Conservation (phyloP, 2,888 invertebrate species). For the Syrista parreyssii region DNA sequence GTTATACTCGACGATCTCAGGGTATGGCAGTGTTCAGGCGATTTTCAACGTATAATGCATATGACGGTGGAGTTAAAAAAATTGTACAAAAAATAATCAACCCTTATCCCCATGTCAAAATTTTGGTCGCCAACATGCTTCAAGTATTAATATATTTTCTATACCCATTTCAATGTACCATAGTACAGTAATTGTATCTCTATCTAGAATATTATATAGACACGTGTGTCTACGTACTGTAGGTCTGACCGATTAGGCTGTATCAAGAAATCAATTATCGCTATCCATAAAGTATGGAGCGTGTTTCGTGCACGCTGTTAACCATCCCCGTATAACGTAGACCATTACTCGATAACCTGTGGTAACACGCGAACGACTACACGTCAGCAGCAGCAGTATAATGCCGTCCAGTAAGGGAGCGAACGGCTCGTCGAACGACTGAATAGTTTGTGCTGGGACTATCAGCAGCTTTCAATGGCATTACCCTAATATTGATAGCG, state of each 20-base stretch:
- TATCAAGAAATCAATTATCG: conserved; percentile 41
- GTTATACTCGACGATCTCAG: conserved; percentile 9
- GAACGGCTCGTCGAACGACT: conserved; percentile 35
- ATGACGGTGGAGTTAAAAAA: neutral
- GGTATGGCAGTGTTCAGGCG: conserved; percentile 10
- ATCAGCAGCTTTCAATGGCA: conserved; percentile 54
- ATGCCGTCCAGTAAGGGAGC: conserved; percentile 41
- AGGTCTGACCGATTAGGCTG: neutral
- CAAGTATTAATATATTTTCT: no score
- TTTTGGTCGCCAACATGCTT: neutral
- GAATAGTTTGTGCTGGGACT: conserved; percentile 54
- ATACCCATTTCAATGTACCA: no score
- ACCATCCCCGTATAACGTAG: conserved; percentile 25
- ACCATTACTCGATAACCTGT: conserved; percentile 40
- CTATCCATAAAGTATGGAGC: conserved; percentile 40
- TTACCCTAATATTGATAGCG: conserved; percentile 45
- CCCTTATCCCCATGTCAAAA: neutral
- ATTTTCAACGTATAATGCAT: neutral
- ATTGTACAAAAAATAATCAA: neutral
- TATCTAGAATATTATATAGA: neutral
- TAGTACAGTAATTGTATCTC: neutral
- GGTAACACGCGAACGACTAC: conserved; percentile 40
- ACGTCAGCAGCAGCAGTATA: conserved; percentile 32
- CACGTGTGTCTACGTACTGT: neutral
- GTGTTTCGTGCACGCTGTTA: conserved; percentile 12